Conservation (phyloP, 2,113 vertebrate genomes). For the Siphamia tubifer region DNA sequence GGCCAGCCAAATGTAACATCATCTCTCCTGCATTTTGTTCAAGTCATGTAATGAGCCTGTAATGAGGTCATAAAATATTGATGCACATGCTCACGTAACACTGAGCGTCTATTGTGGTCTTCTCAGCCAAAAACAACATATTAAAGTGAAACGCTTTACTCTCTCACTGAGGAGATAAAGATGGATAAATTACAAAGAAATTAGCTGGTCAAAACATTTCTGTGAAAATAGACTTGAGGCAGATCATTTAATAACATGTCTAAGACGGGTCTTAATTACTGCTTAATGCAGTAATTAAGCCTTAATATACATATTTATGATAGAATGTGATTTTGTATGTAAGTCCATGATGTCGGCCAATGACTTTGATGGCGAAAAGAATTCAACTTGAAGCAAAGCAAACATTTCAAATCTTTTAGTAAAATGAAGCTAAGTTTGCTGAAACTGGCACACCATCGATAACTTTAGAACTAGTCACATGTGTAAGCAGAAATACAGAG, state of each 20-base stretch:
- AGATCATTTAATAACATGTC: neutral
- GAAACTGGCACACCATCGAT: no score
- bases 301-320: no score
- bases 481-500: neutral
- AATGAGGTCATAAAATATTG: constrained; percentile 76
- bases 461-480: no score
- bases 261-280: no score
- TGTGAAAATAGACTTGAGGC: neutral
- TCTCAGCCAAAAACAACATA: constrained; percentile 1
- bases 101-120: neutral
- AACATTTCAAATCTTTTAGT: no score
- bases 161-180: neutral
- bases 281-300: no score
- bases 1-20: constrained; percentile 53
- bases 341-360: no score
- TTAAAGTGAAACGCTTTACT: constrained; percentile 1
- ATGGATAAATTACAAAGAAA: neutral
- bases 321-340: no score
- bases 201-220: neutral
- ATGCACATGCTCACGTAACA: constrained; percentile 57
- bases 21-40: constrained; percentile 61
- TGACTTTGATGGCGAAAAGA: no score
- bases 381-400: no score
- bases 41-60: constrained; percentile 75
- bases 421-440: no score